Conservation (phyloP, 2,888 invertebrate genomes). For the Harpalus rufipes region DNA sequence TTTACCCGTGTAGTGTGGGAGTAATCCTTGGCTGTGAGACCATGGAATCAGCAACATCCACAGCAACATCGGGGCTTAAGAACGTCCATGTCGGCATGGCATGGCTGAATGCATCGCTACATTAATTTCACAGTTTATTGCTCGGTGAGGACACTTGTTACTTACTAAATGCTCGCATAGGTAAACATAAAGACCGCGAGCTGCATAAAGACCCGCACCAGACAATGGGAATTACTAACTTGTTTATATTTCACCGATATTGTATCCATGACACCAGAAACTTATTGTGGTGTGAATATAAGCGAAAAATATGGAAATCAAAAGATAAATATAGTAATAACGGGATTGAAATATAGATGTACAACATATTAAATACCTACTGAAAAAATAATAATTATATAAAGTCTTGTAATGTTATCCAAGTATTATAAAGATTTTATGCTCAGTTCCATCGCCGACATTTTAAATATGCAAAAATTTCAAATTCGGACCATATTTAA, state of each 20-base stretch:
- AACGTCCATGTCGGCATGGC: neutral
- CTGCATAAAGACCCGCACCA: constrained; percentile 9
- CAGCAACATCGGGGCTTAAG: neutral
- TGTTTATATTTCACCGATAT: constrained; percentile 51
- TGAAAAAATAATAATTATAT: neutral
- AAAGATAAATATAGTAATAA: neutral
- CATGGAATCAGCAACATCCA: neutral
- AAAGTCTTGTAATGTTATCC: neutral
- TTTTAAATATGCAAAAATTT: no score
- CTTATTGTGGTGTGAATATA: neutral
- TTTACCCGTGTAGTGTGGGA: neutral
- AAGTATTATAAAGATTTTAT: no score
- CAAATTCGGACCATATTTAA: no score
- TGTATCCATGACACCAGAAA: constrained; percentile 3
- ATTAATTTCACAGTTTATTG: constrained; percentile 77
- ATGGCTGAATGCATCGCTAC: constrained; percentile 68
- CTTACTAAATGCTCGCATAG: constrained; percentile 67
- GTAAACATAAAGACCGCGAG: constrained; percentile 41
- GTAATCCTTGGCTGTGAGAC: constrained; percentile 5
- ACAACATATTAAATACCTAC: neutral
- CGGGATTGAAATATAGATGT: neutral
- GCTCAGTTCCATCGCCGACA: no score
- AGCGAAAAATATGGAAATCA: constrained; percentile 9
- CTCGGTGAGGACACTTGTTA: constrained; percentile 71
- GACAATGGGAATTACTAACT: constrained; percentile 36